Evolutionary conservation across 2,888 invertebrate genomes (phyloP), one percentile per base, ranked within the genome.

Genomic region (Dinocampus coccinellae): DNA sequence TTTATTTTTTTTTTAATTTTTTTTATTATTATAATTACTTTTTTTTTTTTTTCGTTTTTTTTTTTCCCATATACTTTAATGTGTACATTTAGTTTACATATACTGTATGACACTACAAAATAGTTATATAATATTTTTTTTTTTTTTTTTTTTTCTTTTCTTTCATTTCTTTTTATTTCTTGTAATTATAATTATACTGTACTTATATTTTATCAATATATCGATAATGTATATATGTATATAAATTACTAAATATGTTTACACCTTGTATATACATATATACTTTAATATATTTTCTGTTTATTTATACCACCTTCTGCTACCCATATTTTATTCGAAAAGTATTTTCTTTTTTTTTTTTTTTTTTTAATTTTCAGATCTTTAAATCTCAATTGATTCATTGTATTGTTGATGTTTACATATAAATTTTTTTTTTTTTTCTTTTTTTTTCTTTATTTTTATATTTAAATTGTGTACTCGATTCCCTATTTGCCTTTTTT

Each of bases 181-280:
- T 33, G 60, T 57, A 52, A 65, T 70, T 65, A 60, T 65, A 70
- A 82, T 79, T 78, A 80, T 77, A 80, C 68, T 81, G 76, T 81
- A 79, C 82, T 83, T 79, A 81, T 75, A 77, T 77, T 77, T 76
- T 78, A 77, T 80, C 78, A 74, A 75, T 76, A 71, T 75, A 70
- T 74, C 76, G 80, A 80, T 90, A 84, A 76, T 78, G 77, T 81
- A 81, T 83, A 81, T 83, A 81, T 90, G 90, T 90, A 90, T 90
- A 90, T 89, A 88, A 79, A 77, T 80, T 79, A 73, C 75, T 81
- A 77, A n/a, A n/a, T 69, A 70, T 89, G 89, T 90, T 89, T 90
- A 90, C 90, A 78, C 75, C 76, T 90, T 89, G 90, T 90, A 90
- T 89, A 88, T 80, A 72, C 76, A 74, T 75, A 78, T 81, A 76